phyloP scores from a whole-genome alignment of 2,113 vertebrate genomes.

The Fulmarus glacialis region DNA sequence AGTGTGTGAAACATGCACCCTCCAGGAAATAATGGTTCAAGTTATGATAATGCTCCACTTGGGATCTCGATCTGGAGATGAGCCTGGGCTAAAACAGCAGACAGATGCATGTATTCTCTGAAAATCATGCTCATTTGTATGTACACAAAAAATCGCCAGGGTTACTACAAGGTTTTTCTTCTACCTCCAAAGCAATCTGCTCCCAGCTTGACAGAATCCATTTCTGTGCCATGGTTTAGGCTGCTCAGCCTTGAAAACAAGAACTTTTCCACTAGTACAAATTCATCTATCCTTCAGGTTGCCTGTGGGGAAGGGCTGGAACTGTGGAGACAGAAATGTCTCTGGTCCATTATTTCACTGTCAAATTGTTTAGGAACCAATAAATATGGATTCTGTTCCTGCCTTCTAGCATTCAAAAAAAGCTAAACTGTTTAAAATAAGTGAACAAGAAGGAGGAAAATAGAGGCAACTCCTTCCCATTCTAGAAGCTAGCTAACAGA shows the following conservation, averaged over 20 bases:
- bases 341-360: neutral
- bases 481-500: neutral
- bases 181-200: neutral
- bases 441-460: neutral
- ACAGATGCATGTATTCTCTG: neutral
- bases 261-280: neutral
- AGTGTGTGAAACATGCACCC: constrained; percentile 20
- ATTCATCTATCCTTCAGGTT: neutral
- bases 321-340: neutral
- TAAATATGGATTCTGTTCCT: neutral
- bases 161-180: neutral
- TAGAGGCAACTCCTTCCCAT: neutral
- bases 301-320: neutral
- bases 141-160: neutral
- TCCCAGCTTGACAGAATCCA: neutral
- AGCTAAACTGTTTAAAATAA: neutral
- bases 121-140: neutral
- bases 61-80: neutral
- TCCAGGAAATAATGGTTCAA: neutral
- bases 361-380: neutral
- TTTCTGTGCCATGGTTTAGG: neutral
- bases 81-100: neutral
- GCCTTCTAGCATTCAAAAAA: neutral
- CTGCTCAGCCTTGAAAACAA: neutral
- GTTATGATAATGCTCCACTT: neutral